These are phyloP conservation scores for Drosophila arizonae DNA, from an alignment of 1,140 invertebrate genomes.

Conservation along the genomic window DNA sequence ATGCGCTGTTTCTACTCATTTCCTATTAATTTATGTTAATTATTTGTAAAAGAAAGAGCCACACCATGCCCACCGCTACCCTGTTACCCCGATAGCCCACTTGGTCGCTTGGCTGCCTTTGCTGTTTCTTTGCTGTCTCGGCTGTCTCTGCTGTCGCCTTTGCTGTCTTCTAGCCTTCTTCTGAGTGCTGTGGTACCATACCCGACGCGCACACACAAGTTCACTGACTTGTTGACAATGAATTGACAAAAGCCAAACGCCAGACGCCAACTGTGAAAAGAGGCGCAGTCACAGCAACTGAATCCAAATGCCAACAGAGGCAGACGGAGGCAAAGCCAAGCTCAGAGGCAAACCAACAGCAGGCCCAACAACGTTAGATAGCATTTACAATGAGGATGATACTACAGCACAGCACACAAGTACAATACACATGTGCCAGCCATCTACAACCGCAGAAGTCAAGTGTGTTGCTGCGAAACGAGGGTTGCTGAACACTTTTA, in stretches of 20 bases:
- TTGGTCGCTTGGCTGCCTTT: constrained; percentile 33
- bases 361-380: constrained; percentile 19
- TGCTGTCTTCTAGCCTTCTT: constrained; percentile 34
- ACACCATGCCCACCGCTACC: constrained; percentile 43
- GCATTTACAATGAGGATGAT: constrained; percentile 63
- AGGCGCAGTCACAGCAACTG: constrained; percentile 27
- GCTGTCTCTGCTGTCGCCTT: constrained; percentile 14
- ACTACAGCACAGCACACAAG: constrained; percentile 53
- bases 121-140: constrained; percentile 1
- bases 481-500: neutral
- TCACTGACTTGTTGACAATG: constrained; percentile 80
- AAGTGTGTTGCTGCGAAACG: constrained; percentile 14
- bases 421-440: constrained; percentile 47
- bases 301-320: constrained; percentile 16
- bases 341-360: neutral
- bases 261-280: constrained; percentile 36
- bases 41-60: constrained; percentile 75
- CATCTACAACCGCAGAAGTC: constrained; percentile 13
- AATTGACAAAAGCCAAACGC: constrained; percentile 69
- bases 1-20: constrained; percentile 66
- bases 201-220: constrained; percentile 48
- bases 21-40: constrained; percentile 81
- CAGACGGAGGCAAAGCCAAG: constrained; percentile 21
- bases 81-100: constrained; percentile 33
- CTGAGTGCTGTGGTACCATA: constrained; percentile 29